Base-by-base conservation (phyloP, 23 tunicate genomes). In the Styela plicata region DNA sequence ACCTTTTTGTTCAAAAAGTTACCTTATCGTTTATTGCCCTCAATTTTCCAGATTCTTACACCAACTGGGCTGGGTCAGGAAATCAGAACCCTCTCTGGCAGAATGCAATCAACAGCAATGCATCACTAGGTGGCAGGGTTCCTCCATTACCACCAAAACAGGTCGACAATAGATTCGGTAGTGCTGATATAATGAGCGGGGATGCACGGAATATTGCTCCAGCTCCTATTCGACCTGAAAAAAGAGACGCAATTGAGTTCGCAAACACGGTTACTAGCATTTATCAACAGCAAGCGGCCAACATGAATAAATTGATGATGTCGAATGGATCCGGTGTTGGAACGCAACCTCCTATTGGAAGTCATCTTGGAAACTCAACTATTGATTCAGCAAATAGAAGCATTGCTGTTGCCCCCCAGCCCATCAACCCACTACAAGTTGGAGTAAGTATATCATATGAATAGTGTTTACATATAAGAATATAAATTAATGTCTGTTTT, bases 271-370 rank as follows among this genome's bases (percentile, higher is more conserved):
- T 44, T 7, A 7, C 57, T 7, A 13, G 57, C 13, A 7, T 44
- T 44, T 44, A 44, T 44, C 57, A 44, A 44, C 57, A 44, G 13
- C 57, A 44, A 44, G 57, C 57, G 57, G 57, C 57, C 10, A 44
- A 44, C 13, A 44, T 44, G 57, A 44, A 44, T 44, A 44, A 44
- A 5, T 44, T 44, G 13, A 44, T 44, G 57, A 44, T 44, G 57
- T 5, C 57, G 13, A 31, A 75, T 1, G 80, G 73, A 22, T 53
- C 84, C 18, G 29, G 24, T 2, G 66, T 73, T 32, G 86, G 62
- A 5, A 63, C 86, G 22, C 92, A 88, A 36, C 79, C 92, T 73
- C 92, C 92, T 31, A 88, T 88, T 1, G 92, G 92, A 66, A 83
- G 80, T 62, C 92, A 88, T 32, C 29, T 88, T 5, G 87, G 88